Evolutionary conservation across 2,797 vertebrate species (phyloP), one percentile per base, ranked within the genome.

Genomic region (Myotis planiceps): DNA sequence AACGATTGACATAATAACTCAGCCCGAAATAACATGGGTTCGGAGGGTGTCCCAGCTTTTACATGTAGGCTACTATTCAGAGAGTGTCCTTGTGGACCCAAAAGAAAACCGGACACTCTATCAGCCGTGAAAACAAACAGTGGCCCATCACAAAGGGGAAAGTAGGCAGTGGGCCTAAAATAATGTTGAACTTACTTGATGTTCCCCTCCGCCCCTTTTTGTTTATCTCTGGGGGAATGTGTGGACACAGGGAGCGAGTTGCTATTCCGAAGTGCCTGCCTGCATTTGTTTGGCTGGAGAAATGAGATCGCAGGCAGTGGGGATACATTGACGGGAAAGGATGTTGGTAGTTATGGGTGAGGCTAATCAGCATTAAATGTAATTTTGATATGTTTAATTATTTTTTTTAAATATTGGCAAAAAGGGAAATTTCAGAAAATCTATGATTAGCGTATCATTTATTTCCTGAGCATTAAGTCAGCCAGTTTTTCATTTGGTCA

Each of bases 81-180:
- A 58, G 79, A 60, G 27, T 89, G 47, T 85, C 87, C 55, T 66
- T 23, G 29, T 0, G 49, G 65, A 75, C 85, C 45, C 88, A 65
- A 68, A 76, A 88, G 95, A 96, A 95, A 94, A 83, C 5, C 2
- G 60, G 94, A 86, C 89, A 81, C 53, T 93, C 27, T 89, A 66
- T 83, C 23, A 0, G 32, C 83, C 91, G 32, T 87, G 75, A 96
- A 94, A 96, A 95, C 88, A 97, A 97, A 96, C 97, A 95, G 32
- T 25, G 74, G 71, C 42, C 85, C 92, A 86, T 94, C 92, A 91
- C 88, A 90, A 93, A 92, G 92, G 92, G 95, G 96, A 95, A 96
- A 90, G 81, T n/a, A 78, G 96, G 97, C 95, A 92, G 6, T 49
- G 27, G 65, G 93, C 97, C 97, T 97, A 96, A 94, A 92, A 97